A percentile compares a stretch with the other conserved stretches of the same genome.
phyloP scores from a whole-genome alignment of 2,113 vertebrate species.

The Rhynchomys soricoides region DNA sequence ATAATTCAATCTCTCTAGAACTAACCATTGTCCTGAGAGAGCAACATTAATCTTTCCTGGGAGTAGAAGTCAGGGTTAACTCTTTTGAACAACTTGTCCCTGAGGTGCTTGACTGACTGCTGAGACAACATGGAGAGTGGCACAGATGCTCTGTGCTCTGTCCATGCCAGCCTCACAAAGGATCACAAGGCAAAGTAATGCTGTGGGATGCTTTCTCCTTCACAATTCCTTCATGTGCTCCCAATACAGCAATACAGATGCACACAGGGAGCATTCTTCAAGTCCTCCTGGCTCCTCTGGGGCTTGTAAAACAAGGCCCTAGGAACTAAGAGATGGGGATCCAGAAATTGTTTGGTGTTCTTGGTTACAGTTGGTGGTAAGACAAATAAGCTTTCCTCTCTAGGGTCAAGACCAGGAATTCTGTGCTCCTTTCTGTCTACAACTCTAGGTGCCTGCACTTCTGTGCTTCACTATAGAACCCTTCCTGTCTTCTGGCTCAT shows the following conservation, averaged over 20 bases:
- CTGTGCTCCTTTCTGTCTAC: background rate
- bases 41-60: background rate
- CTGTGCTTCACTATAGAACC: background rate
- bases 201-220: background rate
- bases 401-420: background rate
- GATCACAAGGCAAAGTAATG: background rate
- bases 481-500: background rate
- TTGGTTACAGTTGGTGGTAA: background rate
- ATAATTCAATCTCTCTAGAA: background rate
- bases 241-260: background rate
- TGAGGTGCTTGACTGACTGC: background rate
- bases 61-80: background rate
- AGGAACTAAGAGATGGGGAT: background rate
- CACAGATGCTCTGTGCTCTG: background rate
- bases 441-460: background rate
- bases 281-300: background rate
- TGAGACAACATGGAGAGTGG: background rate
- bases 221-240: background rate
- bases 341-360: background rate
- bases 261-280: background rate
- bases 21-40: background rate
- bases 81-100: background rate
- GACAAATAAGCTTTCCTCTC: background rate
- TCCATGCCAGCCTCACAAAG: background rate
- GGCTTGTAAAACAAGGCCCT: background rate